These are phyloP conservation scores for Steinernema khuongi DNA, from an alignment of 1,140 invertebrate species.

Conservation along the genomic window DNA sequence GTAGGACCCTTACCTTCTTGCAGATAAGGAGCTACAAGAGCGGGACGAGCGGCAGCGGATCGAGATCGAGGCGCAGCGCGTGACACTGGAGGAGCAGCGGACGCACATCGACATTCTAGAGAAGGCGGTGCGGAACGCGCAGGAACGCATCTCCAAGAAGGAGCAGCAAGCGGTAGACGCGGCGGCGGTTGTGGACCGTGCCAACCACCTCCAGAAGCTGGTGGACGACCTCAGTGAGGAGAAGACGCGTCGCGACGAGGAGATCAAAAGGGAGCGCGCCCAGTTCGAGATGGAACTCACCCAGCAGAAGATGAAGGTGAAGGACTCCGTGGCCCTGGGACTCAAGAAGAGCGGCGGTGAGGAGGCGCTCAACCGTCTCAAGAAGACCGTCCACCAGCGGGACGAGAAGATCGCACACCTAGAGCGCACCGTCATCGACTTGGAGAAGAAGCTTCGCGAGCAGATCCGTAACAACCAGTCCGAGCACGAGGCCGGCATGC, in stretches of 20 bases:
- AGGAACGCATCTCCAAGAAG: constrained; percentile 76
- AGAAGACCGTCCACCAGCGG: constrained; percentile 32
- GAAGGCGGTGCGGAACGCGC: constrained; percentile 80
- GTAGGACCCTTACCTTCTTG: constrained; percentile 25
- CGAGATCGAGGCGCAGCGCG: constrained; percentile 77
- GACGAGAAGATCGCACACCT: constrained; percentile 36
- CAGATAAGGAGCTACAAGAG: constrained; percentile 78
- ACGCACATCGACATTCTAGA: constrained; percentile 87
- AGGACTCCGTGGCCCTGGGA: constrained; percentile 18
- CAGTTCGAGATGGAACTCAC: constrained; percentile 40
- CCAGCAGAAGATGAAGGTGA: constrained; percentile 34
- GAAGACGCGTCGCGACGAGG: constrained; percentile 27
- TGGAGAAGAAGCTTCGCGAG: constrained; percentile 25
- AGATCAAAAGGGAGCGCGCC: constrained; percentile 24
- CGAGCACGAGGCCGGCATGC: constrained; percentile 17
- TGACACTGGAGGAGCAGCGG: constrained; percentile 79
- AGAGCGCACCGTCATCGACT: constrained; percentile 31
- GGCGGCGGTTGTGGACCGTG: constrained; percentile 15
- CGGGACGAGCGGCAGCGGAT: constrained; percentile 83
- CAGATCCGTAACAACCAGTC: constrained; percentile 15
- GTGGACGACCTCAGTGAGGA: constrained; percentile 25
- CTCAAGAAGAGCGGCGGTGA: constrained; percentile 21
- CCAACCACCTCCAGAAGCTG: constrained; percentile 19
- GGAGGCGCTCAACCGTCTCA: constrained; percentile 26
- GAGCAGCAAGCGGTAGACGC: constrained; percentile 72